Conservation (phyloP, 2,113 vertebrate species). For the Calypte anna region DNA sequence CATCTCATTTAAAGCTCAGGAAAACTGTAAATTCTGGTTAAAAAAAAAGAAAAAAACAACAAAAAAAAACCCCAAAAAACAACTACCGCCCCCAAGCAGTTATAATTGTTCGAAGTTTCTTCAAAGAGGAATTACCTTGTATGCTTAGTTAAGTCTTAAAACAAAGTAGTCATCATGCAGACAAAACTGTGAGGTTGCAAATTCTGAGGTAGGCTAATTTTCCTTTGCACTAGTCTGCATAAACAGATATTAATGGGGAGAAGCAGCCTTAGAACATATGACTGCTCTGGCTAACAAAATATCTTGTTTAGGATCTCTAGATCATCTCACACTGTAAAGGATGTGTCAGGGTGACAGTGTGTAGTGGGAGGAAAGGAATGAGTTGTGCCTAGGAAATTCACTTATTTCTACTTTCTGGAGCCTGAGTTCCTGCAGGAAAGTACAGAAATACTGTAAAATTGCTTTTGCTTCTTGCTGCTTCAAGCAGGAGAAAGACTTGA, state of each 20-base stretch:
- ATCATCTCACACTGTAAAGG: background rate
- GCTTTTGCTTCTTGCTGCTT: background rate
- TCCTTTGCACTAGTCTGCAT: background rate
- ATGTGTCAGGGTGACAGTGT: background rate
- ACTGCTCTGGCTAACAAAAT: background rate
- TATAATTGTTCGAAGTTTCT: background rate
- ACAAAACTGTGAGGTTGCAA: background rate
- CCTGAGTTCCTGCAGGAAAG: background rate
- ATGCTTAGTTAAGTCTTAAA: background rate
- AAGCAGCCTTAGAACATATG: background rate
- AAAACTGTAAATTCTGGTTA: background rate
- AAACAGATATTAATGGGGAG: background rate
- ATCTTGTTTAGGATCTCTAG: background rate
- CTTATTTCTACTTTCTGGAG: background rate
- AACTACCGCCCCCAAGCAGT: no score
- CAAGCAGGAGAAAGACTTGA: background rate
- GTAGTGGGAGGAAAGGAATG: background rate
- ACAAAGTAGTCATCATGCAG: background rate
- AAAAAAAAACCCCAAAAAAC: no score
- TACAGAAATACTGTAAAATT: background rate
- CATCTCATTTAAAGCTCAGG: background rate
- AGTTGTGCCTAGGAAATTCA: background rate
- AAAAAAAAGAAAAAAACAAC: background rate
- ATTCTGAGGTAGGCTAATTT: background rate
- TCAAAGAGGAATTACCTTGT: background rate